These are phyloP conservation scores for Prionailurus viverrinus DNA, from an alignment of 2,113 vertebrate species.

Conservation along the genomic window DNA sequence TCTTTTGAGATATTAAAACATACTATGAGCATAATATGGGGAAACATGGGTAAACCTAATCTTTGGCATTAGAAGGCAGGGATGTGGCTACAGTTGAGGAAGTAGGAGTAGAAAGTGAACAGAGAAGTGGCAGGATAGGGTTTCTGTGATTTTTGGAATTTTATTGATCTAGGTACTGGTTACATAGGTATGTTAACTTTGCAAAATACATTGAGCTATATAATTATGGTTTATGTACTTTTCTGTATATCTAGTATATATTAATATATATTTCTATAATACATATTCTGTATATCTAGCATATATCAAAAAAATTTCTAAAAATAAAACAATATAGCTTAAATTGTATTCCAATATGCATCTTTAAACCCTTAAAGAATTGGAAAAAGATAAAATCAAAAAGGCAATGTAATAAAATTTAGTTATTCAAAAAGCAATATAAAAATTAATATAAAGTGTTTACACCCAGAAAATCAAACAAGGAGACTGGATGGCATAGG, in stretches of 20 bases:
- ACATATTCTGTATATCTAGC: background rate
- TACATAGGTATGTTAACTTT: background rate
- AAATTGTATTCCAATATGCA: background rate
- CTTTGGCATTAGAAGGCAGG: background rate
- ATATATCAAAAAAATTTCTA: constrained; percentile 28
- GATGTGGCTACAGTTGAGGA: background rate
- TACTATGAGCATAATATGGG: background rate
- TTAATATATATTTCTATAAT: background rate
- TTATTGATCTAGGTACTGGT: background rate
- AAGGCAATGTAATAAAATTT: constrained; percentile 30
- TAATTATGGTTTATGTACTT: background rate
- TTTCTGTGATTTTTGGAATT: background rate
- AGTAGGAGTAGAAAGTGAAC: background rate
- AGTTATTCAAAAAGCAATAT: constrained; percentile 15
- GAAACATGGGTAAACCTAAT: constrained; percentile 5
- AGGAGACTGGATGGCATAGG: background rate
- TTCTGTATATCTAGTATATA: background rate
- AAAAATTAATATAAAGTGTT: constrained; percentile 40
- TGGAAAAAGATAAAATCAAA: constrained; percentile 15
- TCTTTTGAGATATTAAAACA: background rate
- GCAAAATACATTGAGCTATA: background rate
- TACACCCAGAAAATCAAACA: background rate
- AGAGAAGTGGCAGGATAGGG: background rate
- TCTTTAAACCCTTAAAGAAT: constrained; percentile 22
- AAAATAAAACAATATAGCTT: background rate